phyloP scores from a whole-genome alignment of 2,888 invertebrate species.

The Eupeodes luniger region DNA sequence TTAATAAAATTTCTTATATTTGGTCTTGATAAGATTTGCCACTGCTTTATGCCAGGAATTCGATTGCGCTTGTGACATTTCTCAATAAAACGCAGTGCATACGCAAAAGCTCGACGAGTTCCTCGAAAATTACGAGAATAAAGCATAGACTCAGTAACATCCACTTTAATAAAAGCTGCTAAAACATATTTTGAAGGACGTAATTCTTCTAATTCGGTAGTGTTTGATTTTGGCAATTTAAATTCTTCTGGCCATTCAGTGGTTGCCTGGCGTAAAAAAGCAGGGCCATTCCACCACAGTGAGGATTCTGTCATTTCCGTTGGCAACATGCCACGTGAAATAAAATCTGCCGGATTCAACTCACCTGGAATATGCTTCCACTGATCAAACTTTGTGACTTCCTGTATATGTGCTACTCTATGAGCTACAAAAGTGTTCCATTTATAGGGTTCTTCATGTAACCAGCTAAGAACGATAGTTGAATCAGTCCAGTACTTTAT shows the following conservation, averaged over 20 bases:
- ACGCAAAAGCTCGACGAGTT: no score
- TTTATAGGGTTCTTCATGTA: no score
- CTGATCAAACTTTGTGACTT: no score
- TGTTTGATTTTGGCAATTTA: background rate
- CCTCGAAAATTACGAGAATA: no score
- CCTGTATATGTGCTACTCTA: no score
- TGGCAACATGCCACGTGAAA: background rate
- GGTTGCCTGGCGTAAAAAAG: no score
- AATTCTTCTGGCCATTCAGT: no score
- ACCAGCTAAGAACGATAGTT: no score
- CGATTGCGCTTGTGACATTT: slow-evolving; percentile 6
- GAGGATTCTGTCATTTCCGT: background rate
- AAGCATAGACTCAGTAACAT: background rate
- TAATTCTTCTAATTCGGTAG: background rate
- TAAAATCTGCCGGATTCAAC: background rate
- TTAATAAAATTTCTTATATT: background rate
- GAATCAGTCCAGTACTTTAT: no score
- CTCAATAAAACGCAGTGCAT: no score
- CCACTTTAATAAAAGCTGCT: background rate
- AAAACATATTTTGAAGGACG: background rate
- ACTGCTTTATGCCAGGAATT: slow-evolving; percentile 6
- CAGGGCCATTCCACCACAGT: slow-evolving; percentile 4
- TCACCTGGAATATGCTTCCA: no score
- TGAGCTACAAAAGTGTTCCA: no score
- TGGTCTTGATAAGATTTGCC: slow-evolving; percentile 10